Base-by-base conservation (phyloP, 1,140 invertebrate species). In the Tribolium castaneum region DNA sequence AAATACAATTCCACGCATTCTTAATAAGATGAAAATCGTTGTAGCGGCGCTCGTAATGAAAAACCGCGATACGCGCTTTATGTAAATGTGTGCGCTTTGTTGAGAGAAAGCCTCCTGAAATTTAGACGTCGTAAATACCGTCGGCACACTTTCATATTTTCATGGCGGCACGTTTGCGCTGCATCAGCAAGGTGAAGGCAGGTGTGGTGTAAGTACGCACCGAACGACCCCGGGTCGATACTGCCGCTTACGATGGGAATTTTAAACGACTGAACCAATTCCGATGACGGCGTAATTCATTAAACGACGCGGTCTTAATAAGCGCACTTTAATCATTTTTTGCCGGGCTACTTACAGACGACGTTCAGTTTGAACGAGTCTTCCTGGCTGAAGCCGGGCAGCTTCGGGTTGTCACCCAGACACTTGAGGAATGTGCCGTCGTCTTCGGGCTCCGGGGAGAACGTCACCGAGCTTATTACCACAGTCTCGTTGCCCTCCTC, bases 361-460 rank as follows among this genome's bases (percentile, higher is more conserved):
- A 97, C 93, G 86, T 96, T 95, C 72, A 97, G 87, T 80, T 90
- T 91, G 84, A 95, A 92, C 39, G 91, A 91, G 84, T 97, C 95
- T 83, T 96, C 94, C 45, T 96, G 88, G 75, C 89, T 92, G 59
- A 92, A 90, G 49, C 91, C 90, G 30, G 91, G 90, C 30, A 97
- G 88, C 25, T 90, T 89, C 7, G 92, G 93, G 89, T 97, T 97
- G 84, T 94, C 92, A 0, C 94, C 95, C 79, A 93, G 92, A 86
- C 96, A 97, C 83, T 94, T 95, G 59, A 97, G 89, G 76, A 91
- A 90, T 22, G 93, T 93, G 2, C 92, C 92, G 84, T 96, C 93
- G 86, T 98, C 95, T 81, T 95, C 94, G 5, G 95, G 93, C 54
- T 90, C 88, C 7, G 95, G 95, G 76, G 92, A 91, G 86, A 97